phyloP scores from a whole-genome alignment of 2,797 vertebrate species.

The Pangasius macronema region DNA sequence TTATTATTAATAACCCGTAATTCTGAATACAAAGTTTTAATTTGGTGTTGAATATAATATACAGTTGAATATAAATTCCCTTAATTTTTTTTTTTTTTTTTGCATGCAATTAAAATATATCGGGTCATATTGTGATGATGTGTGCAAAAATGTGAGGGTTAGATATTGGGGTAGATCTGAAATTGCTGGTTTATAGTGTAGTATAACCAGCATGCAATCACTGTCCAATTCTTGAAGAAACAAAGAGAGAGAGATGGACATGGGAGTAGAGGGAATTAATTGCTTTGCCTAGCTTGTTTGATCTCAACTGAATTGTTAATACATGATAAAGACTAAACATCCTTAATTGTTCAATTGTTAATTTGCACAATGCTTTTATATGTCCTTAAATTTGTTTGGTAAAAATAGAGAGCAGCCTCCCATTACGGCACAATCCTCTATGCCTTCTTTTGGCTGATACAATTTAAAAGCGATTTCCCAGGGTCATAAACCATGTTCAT shows the following conservation, averaged over 20 bases:
- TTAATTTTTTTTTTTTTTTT: background rate
- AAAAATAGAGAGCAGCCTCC: background rate
- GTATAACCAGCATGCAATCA: slow-evolving; percentile 1
- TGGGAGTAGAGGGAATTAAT: background rate
- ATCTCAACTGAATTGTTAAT: background rate
- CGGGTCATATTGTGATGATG: background rate
- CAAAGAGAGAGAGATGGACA: slow-evolving; percentile 44
- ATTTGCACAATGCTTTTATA: slow-evolving; percentile 7
- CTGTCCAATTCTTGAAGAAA: background rate
- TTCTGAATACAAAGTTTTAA: background rate
- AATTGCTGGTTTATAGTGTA: slow-evolving; percentile 1
- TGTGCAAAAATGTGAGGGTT: background rate
- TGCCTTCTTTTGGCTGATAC: slow-evolving; percentile 21
- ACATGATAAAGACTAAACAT: slow-evolving; percentile 1
- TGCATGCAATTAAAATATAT: background rate
- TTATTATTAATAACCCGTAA: background rate
- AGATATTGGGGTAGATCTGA: background rate
- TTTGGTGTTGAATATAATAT: background rate
- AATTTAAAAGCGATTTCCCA: slow-evolving; percentile 25
- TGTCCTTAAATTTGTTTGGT: slow-evolving; percentile 12
- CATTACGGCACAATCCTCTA: background rate
- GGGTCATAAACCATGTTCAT: slow-evolving; percentile 25
- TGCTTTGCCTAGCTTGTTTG: slow-evolving; percentile 1
- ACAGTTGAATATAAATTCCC: background rate
- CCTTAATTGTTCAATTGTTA: slow-evolving; percentile 11